These are phyloP conservation scores for Dasysyrphus albostriatus DNA, from an alignment of 2,888 invertebrate genomes.

Conservation along the genomic window DNA sequence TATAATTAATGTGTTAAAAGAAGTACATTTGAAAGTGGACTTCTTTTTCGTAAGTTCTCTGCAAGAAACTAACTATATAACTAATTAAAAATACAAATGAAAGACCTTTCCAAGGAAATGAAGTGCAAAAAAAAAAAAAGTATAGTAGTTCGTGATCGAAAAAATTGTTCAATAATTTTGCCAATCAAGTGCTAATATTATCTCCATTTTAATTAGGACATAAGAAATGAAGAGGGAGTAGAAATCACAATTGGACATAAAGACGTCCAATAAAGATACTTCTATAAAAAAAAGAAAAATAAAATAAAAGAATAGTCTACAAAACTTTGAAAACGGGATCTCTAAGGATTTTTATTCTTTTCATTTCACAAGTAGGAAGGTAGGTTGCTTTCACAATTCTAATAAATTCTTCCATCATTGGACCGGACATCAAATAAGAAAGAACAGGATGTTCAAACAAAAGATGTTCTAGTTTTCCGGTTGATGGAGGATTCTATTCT, in stretches of 20 bases:
- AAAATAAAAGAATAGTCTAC: background rate
- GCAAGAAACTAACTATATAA: background rate
- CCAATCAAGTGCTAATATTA: conserved; percentile 23
- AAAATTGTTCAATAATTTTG: conserved; percentile 10
- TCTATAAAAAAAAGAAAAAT: background rate
- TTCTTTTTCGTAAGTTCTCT: background rate
- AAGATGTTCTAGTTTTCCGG: conserved; percentile 42
- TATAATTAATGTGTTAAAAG: background rate
- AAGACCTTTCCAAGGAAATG: background rate
- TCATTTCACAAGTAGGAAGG: background rate
- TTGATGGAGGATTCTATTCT: conserved; percentile 3
- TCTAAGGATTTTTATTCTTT: background rate
- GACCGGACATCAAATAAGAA: conserved; percentile 1
- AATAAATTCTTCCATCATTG: conserved; percentile 30
- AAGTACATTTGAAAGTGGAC: conserved; percentile 3
- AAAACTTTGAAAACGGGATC: background rate
- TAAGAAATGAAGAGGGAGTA: conserved; percentile 3
- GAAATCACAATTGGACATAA: conserved; percentile 5
- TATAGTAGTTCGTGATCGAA: conserved; percentile 5
- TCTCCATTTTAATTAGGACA: conserved; percentile 29
- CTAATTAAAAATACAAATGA: conserved; percentile 20
- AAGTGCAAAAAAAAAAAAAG: background rate
- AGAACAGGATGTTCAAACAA: conserved; percentile 36
- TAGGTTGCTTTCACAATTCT: conserved; percentile 13
- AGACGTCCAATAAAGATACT: background rate